Evolutionary conservation across 2,113 vertebrate species (phyloP), one percentile per base, ranked within the genome.

Genomic region (Periophthalmodon schlosseri): DNA sequence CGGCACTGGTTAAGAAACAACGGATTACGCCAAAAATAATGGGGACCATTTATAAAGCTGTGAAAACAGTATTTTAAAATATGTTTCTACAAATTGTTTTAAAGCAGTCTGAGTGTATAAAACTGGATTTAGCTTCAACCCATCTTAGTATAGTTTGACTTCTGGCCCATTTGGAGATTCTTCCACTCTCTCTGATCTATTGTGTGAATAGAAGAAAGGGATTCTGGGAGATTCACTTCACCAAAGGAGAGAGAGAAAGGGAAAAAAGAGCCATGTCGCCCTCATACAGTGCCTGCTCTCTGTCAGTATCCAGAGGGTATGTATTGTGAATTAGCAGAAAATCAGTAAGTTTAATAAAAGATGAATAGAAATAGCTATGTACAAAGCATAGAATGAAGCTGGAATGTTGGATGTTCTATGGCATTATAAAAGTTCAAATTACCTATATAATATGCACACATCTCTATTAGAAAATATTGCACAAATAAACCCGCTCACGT

Each of bases 171-270:
- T 52, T 68, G 65, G 46, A 67, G 75, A 78, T 74, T 83, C 72
- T 64, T 82, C 46, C 64, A 77, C 72, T 60, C 77, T 72, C 46
- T 84, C 54, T 57, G 24, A 56, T 77, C 46, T 72, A 74, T 73
- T 18, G 4, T 5, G 18, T 72, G 72, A 33, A 70, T 46, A 15
- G 12, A 33, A 63, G 24, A 33, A 63, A 33, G 60, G 24, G 13
- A 63, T 63, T 63, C 74, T 65, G 72, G 82, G 78, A 79, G 75
- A 54, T 68, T 86, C 68, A 68, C 46, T 84, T 78, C 60, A 73
- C 80, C 50, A 61, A 83, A 63, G 60, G 28, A 63, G 28, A 2
- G 49, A 69, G 49, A 80, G 60, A 74, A 71, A 69, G 52, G 47
- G 20, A 28, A 60, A 78, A 77, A 84, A 47, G 84, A 63, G 34